Conservation (phyloP, 2,113 vertebrate species). For the Nestor notabilis region DNA sequence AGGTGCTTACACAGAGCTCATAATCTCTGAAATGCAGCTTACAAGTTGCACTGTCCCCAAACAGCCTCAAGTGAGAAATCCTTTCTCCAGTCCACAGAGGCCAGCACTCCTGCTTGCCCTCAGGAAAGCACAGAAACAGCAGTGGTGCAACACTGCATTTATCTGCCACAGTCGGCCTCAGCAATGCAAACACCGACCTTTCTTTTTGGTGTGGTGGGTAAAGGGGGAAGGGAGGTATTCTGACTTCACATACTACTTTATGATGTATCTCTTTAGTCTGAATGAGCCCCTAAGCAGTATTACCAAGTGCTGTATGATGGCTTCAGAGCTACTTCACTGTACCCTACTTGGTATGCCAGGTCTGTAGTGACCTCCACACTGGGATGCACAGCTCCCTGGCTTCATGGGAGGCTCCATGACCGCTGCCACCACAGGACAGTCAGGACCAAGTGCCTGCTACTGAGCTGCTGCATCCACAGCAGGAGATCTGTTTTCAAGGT, state of each 20-base stretch:
- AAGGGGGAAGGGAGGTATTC: not conserved
- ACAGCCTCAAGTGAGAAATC: not conserved
- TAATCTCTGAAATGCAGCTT: not conserved
- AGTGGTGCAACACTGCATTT: rapidly evolving
- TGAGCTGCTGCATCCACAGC: not conserved
- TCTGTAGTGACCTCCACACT: not conserved
- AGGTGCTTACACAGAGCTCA: not conserved
- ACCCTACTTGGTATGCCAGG: not conserved
- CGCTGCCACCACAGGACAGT: not conserved
- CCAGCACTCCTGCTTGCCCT: rapidly evolving
- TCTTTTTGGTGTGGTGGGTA: not conserved
- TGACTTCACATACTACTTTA: not conserved
- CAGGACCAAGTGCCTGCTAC: not conserved
- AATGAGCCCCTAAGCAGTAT: not conserved
- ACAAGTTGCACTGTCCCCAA: not conserved
- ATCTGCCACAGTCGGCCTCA: not conserved
- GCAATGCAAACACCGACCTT: rapidly evolving
- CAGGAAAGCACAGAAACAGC: not conserved
- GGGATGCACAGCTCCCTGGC: not conserved
- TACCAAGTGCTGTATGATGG: not conserved
- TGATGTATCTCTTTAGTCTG: not conserved
- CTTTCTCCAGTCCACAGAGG: not conserved
- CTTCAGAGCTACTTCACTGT: not conserved
- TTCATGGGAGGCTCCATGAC: rapidly evolving
- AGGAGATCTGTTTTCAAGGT: not conserved